phyloP scores from a whole-genome alignment of 2,888 invertebrate genomes.

The Andrena flavipes region DNA sequence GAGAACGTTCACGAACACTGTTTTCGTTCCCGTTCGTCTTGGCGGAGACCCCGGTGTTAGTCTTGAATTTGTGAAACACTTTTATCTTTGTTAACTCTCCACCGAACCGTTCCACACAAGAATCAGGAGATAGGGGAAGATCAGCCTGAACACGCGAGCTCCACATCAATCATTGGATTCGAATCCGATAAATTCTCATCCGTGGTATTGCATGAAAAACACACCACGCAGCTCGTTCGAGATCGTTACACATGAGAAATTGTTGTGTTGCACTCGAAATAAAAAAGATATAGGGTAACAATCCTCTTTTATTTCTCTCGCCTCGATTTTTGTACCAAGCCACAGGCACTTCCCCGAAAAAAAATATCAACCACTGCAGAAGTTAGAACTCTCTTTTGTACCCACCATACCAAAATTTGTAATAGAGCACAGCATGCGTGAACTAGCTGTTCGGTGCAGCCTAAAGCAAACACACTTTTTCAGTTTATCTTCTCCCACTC shows the following conservation, averaged over 20 bases:
- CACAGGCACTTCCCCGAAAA: background rate
- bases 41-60: background rate
- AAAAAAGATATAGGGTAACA: background rate
- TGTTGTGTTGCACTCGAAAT: slow-evolving; percentile 21
- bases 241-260: slow-evolving; percentile 38
- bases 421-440: background rate
- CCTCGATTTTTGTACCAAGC: background rate
- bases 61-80: background rate
- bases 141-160: slow-evolving; percentile 18
- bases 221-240: background rate
- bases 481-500: background rate
- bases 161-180: slow-evolving; percentile 38
- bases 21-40: too few relatives aligned
- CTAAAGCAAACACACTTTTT: background rate
- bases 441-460: background rate
- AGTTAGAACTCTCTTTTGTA: too few relatives aligned
- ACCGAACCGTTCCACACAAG: background rate
- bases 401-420: background rate
- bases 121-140: slow-evolving; percentile 2
- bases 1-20: too few relatives aligned
- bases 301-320: background rate
- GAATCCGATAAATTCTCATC: slow-evolving; percentile 46
- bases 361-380: background rate
- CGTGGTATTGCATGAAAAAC: slow-evolving; percentile 28
- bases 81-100: slow-evolving; percentile 14